Evolutionary conservation across 1,140 invertebrate genomes (phyloP).

Genomic region (Cotesia typhae): DNA sequence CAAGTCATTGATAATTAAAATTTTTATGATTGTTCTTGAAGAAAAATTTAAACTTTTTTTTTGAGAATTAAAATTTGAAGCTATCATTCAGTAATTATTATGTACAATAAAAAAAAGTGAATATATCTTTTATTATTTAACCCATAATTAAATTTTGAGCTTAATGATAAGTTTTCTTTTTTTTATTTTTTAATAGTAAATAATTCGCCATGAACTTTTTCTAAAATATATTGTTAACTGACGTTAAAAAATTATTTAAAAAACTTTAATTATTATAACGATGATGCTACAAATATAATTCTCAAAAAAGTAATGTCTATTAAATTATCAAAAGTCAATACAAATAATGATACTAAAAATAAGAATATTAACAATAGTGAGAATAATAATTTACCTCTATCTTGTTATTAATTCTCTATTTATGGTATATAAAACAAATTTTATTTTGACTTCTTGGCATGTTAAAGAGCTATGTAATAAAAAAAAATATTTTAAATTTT

Average conservation of each 20-base stretch:
- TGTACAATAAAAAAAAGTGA: too few relatives aligned
- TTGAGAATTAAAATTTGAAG: too few relatives aligned
- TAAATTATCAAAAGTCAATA: constrained; percentile 28
- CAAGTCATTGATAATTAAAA: too few relatives aligned
- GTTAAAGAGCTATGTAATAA: too few relatives aligned
- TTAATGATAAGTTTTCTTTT: too few relatives aligned
- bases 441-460: neutral
- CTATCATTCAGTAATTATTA: too few relatives aligned
- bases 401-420: constrained; percentile 8
- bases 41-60: neutral
- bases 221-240: too few relatives aligned
- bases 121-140: too few relatives aligned
- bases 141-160: too few relatives aligned
- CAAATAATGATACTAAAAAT: neutral
- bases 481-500: neutral
- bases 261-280: neutral
- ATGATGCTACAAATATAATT: neutral
- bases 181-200: too few relatives aligned
- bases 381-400: constrained; percentile 5
- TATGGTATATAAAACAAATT: neutral
- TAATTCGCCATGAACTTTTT: too few relatives aligned
- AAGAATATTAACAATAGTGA: neutral
- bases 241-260: neutral
- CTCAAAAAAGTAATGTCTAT: constrained; percentile 16
- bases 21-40: neutral